Conservation (phyloP, 2,113 vertebrate species). For the Corythornis cristatus region DNA sequence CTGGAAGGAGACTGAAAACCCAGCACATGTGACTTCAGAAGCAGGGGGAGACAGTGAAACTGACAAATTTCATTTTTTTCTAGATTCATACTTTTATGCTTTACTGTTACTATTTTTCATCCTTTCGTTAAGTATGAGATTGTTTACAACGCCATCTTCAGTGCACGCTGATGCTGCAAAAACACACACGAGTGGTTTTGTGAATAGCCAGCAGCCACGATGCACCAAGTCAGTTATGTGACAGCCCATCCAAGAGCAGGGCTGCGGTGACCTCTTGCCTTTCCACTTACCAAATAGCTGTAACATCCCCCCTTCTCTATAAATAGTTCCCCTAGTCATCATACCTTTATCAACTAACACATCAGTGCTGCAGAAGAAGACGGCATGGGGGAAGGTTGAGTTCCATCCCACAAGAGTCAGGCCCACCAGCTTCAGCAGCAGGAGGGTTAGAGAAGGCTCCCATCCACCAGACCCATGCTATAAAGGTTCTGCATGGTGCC, state of each 20-base stretch:
- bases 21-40: not conserved
- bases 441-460: not conserved
- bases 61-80: not conserved
- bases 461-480: not conserved
- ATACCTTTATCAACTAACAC: not conserved
- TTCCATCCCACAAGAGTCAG: not conserved
- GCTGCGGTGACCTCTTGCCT: not conserved
- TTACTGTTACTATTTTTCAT: not conserved
- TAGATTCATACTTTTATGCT: not conserved
- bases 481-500: not conserved
- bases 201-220: not conserved
- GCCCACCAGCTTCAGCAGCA: not conserved
- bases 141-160: not conserved
- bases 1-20: conserved; percentile 36
- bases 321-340: not conserved
- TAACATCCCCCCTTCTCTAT: not conserved
- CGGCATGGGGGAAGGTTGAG: not conserved
- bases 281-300: not conserved
- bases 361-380: not conserved
- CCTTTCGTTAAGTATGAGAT: not conserved
- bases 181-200: not conserved
- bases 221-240: fast-evolving
- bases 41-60: conserved; percentile 11
- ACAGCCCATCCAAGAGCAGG: not conserved
- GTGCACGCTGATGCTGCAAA: not conserved